A percentile compares a stretch with the other conserved stretches of the same genome.
phyloP scores from a whole-genome alignment of 1,140 invertebrate species.

The Limonius californicus region DNA sequence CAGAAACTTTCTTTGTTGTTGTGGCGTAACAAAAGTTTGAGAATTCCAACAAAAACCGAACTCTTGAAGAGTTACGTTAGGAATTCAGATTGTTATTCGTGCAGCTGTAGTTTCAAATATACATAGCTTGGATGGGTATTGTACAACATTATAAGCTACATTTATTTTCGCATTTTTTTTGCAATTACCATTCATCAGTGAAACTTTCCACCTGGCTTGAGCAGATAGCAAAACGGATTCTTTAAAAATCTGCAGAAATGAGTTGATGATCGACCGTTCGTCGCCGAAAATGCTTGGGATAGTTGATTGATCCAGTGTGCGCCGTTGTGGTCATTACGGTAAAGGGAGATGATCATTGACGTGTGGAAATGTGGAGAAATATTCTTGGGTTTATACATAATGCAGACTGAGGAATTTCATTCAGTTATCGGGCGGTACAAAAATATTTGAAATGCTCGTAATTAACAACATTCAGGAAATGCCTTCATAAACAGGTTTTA shows the following conservation, averaged over 20 bases:
- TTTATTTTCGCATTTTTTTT: no score
- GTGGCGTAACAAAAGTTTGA: conserved; percentile 12
- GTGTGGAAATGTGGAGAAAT: not conserved
- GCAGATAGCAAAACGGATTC: no score
- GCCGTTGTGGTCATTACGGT: not conserved
- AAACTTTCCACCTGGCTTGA: no score
- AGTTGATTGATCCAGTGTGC: conserved; percentile 6
- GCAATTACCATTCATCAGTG: no score
- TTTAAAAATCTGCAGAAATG: no score
- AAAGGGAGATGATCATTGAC: not conserved
- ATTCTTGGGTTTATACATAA: not conserved
- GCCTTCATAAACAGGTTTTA: no score
- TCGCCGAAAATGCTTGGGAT: not conserved
- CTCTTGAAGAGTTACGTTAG: not conserved
- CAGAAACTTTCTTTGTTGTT: conserved; percentile 10
- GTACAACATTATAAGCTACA: no score
- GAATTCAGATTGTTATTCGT: conserved; percentile 10
- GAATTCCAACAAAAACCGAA: conserved; percentile 3
- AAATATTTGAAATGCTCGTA: no score
- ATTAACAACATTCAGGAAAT: no score
- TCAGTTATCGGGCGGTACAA: no score
- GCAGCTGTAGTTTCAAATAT: not conserved
- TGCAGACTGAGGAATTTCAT: no score
- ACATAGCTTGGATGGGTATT: no score
- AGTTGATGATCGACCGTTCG: not conserved